Evolutionary conservation across 2,888 invertebrate species (phyloP).

Genomic region (Agonopterix subpropinquella): DNA sequence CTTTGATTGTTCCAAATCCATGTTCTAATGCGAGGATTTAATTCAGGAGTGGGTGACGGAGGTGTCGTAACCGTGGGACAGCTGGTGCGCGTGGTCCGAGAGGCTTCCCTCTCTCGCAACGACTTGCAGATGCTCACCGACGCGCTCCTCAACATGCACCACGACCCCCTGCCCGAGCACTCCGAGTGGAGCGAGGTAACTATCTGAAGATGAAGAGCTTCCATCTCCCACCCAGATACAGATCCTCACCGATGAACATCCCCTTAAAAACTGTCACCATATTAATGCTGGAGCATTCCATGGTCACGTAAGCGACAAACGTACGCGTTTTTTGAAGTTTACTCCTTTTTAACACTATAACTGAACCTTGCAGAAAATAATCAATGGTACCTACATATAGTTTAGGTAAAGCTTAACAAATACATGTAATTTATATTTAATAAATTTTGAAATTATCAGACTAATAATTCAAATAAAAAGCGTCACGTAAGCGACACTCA

Average conservation of each 20-base stretch:
- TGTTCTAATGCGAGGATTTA: conserved; percentile 9
- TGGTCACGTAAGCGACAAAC: no score
- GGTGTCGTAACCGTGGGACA: conserved; percentile 82
- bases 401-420: no score
- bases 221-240: conserved; percentile 89
- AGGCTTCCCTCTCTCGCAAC: conserved; percentile 87
- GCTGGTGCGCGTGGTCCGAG: conserved; percentile 83
- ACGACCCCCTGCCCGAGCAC: conserved; percentile 83
- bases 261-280: conserved; percentile 89
- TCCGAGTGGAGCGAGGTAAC: conserved; percentile 89
- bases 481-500: no score
- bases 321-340: no score
- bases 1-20: no score
- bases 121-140: conserved; percentile 94
- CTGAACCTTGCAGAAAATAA: no score
- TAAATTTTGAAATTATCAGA: no score
- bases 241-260: conserved; percentile 89
- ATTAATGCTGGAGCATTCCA: no score
- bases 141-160: conserved; percentile 91
- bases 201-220: not conserved
- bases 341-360: no score
- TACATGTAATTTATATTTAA: no score
- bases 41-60: conserved; percentile 76
- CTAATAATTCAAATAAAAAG: no score
- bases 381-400: no score